Evolutionary conservation across 2,888 invertebrate genomes (phyloP).

Genomic region (Serrognathus titanus): DNA sequence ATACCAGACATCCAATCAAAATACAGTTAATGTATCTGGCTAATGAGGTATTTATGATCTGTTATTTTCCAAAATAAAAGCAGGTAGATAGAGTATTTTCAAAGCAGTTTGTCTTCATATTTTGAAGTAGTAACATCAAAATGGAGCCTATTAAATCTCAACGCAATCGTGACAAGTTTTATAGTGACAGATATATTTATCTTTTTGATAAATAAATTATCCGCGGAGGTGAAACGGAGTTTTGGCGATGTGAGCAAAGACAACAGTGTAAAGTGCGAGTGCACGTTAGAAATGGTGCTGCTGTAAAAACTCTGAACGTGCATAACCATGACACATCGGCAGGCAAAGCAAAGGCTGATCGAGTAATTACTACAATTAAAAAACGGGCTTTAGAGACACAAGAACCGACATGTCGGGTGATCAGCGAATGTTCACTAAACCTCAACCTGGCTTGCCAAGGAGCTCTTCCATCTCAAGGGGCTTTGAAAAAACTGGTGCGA

Average conservation of each 20-base stretch:
- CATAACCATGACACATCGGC: not conserved
- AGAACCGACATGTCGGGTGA: conserved; percentile 8
- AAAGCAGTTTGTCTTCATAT: not conserved
- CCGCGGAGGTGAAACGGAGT: no score
- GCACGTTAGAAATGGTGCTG: no score
- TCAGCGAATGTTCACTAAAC: conserved; percentile 7
- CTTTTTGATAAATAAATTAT: no score
- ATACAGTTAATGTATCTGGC: no score
- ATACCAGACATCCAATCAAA: no score
- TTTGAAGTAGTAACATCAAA: conserved; percentile 4
- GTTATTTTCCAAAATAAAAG: no score
- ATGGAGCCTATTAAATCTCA: conserved; percentile 1
- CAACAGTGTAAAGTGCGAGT: no score
- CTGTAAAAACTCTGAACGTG: not conserved
- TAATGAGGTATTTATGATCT: no score
- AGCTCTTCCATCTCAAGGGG: conserved; percentile 3
- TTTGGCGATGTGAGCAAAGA: no score
- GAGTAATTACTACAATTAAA: conserved; percentile 5
- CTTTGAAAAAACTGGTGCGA: conserved; percentile 9
- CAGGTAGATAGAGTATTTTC: not conserved
- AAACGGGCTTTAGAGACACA: not conserved
- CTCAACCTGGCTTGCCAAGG: conserved; percentile 6
- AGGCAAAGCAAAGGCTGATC: conserved; percentile 16
- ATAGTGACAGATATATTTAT: no score
- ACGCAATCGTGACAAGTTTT: not conserved